Evolutionary conservation across 2,113 vertebrate genomes (phyloP), one percentile per base, ranked within the genome.

Genomic region (Mesitornis unicolor): DNA sequence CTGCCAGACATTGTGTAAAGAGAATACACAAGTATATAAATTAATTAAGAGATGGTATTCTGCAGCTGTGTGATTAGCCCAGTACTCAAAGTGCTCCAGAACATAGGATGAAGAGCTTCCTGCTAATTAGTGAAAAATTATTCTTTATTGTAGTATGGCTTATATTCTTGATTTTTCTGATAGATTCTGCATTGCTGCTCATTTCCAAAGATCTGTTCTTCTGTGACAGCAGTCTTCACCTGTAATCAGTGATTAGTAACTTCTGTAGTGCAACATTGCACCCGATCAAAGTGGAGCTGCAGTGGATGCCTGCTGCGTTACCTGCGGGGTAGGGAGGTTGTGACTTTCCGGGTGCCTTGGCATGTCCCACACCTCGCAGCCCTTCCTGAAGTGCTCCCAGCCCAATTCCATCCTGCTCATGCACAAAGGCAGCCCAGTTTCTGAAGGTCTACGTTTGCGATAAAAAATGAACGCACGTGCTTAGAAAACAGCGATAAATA

Each of bases 311-410:
- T 1, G 1, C 42, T 47, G 21, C 16, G 16, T n/a, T 57, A 19
- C 16, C 65, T 20, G 35, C 7, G 9, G 87, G 51, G 14, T 54
- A 6, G 35, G 1, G 4, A 74, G 60, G 33, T 22, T 1, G 11
- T 42, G 48, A 15, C 16, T 64, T 31, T 71, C n/a, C 9, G 9
- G 19, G 0, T 18, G 21, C 57, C 31, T 43, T 2, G 6, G 38
- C 9, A 0, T 2, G 1, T 57, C 65, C 50, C 6, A 1, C 3
- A 2, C 29, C 40, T 47, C 65, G 6, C 1, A 6, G 61, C 51
- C 47, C 56, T 70, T 59, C 61, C 65, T 3, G 0, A 9, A 25
- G 7, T 36, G 11, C 36, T 35, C 22, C 42, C 64, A 47, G 33
- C 36, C 61, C 70, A 18, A 0, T 26, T 19, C 19, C 31, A 2